Evolutionary conservation across 2,888 invertebrate genomes (phyloP), one percentile per base, ranked within the genome.

Genomic region (Drosophila histrio): DNA sequence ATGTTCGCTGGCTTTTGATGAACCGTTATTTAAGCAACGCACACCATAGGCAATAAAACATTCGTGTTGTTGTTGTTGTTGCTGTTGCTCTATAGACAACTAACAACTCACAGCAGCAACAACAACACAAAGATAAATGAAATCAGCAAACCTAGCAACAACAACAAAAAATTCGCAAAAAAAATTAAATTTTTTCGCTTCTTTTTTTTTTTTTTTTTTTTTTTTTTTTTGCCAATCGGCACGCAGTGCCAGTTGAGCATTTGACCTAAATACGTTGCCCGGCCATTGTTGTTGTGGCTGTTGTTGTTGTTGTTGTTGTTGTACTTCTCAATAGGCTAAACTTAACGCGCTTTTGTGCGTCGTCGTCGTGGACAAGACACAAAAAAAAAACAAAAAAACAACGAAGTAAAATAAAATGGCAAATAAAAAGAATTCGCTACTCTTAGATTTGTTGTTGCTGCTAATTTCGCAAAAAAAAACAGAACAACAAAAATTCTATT

Each of bases 281-380:
- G 59, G 32, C 30, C n/a, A 26, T 59, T 53, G 30, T 59, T 53
- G 52, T 44, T 46, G 46, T 41, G 30, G 44, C 39, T 24, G 44
- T 39, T 54, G 38, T 34, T 58, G 63, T 43, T 68, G 41, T 41
- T 60, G 52, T 43, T 56, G 36, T 58, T 64, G 57, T 30, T 54
- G 57, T 63, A 46, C 64, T 67, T 64, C 77, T 78, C 79, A 77
- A 81, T 77, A 83, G 80, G 83, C 83, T 65, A 77, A 74, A 77
- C 77, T 72, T 77, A 66, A 77, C 77, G 77, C 77, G 77, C 77
- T 83, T 83, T 83, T 83, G 79, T 83, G 81, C 81, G 81, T 83
- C 80, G 68, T 83, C 80, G 68, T 61, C 52, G 60, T 61, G 57
- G 39, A 74, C 54, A 70, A 67, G 57, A 62, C 49, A 56, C 66